Percentiles rank a stretch among this genome's conserved stretches.
phyloP scores from a whole-genome alignment of 2,888 invertebrate species.

The Lycocerus yunnanus region DNA sequence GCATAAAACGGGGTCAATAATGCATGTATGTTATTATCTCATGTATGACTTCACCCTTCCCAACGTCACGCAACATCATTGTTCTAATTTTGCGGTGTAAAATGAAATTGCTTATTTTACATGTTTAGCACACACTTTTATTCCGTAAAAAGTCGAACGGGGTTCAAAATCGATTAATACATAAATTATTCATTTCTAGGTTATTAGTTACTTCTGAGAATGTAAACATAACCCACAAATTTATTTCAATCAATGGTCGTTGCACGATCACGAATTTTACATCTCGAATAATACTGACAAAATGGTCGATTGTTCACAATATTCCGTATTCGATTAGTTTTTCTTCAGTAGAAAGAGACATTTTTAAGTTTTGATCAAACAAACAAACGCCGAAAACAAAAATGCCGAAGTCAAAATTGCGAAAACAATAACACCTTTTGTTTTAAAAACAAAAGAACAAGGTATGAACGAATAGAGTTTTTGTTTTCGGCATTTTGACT shows the following conservation, averaged over 20 bases:
- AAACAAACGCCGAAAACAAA: too few species aligned
- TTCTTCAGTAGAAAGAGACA: background rate
- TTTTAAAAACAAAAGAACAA: too few species aligned
- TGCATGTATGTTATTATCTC: background rate
- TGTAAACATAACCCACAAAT: background rate
- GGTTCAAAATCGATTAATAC: background rate
- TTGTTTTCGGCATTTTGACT: too few species aligned
- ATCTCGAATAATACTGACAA: background rate
- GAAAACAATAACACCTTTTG: too few species aligned
- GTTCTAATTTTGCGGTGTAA: background rate
- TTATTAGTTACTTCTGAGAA: background rate
- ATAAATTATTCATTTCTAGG: background rate
- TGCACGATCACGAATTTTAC: background rate
- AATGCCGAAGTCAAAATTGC: too few species aligned
- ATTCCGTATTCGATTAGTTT: background rate
- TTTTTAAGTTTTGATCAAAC: too few species aligned
- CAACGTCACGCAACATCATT: background rate
- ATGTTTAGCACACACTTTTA: background rate
- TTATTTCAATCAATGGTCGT: background rate
- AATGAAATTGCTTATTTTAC: background rate
- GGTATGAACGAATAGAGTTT: too few species aligned
- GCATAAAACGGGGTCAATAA: background rate
- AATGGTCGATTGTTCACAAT: background rate
- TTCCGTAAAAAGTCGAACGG: background rate
- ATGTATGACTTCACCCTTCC: background rate